Conservation (phyloP, 2,113 vertebrate genomes). For the Barbus barbus region DNA sequence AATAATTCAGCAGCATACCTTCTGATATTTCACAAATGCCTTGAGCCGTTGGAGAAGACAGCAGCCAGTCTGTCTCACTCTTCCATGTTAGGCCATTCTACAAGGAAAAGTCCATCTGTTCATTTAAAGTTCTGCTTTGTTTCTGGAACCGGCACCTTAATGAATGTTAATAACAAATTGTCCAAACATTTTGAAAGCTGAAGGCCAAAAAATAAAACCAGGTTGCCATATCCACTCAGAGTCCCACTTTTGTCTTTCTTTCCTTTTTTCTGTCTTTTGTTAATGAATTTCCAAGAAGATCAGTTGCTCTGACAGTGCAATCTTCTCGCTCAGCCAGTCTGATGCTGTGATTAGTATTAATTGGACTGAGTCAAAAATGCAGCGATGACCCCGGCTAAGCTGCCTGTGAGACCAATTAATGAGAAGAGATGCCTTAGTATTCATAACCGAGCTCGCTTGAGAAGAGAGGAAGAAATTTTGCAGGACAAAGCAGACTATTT, state of each 20-base stretch:
- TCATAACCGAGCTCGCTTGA: conserved; percentile 1
- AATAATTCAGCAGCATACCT: conserved; percentile 55
- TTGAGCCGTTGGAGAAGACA: conserved; percentile 41
- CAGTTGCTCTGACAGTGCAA: conserved; percentile 15
- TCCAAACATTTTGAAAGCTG: neutral
- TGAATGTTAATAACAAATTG: conserved; percentile 11
- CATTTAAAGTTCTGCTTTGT: conserved; percentile 25
- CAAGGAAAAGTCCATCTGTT: conserved; percentile 28
- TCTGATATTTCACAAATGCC: conserved; percentile 52
- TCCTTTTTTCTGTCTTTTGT: neutral
- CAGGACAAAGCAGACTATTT: conserved; percentile 18
- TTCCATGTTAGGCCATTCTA: conserved; percentile 12
- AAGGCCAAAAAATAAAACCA: neutral
- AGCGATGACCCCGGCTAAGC: conserved; percentile 50
- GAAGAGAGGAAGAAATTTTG: neutral
- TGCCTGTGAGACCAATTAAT: conserved; percentile 51
- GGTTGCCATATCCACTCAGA: neutral
- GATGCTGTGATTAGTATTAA: conserved; percentile 51
- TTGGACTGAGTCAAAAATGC: conserved; percentile 42
- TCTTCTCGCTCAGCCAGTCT: conserved; percentile 14
- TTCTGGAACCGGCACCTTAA: conserved; percentile 13
- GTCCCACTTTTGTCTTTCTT: neutral
- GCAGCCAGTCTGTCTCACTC: conserved; percentile 46
- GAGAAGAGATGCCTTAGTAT: conserved; percentile 20
- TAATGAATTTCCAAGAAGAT: conserved; percentile 31